phyloP scores from a whole-genome alignment of 2,113 vertebrate genomes.

The Archocentrus centrarchus region DNA sequence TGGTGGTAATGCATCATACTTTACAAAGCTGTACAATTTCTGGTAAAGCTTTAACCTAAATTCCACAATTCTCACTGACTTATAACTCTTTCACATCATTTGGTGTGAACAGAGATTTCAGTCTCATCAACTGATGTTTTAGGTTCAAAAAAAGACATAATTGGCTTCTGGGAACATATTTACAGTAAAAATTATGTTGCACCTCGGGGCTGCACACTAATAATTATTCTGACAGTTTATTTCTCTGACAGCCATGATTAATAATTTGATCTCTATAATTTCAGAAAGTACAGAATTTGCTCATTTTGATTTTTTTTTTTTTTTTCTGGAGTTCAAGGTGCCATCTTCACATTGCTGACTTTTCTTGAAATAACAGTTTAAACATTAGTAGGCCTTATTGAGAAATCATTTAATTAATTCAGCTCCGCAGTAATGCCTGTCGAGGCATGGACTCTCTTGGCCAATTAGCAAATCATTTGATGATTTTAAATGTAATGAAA shows the following conservation, averaged over 20 bases:
- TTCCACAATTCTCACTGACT: neutral
- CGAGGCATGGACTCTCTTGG: neutral
- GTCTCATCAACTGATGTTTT: neutral
- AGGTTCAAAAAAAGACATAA: neutral
- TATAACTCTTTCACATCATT: neutral
- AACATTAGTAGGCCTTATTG: neutral
- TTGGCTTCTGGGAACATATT: neutral
- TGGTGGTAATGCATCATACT: neutral
- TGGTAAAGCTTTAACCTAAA: neutral
- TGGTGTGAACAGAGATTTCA: neutral
- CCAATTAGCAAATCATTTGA: conserved; percentile 25
- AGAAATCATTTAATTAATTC: neutral
- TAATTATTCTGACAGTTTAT: neutral
- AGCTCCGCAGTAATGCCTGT: neutral
- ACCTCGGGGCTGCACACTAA: neutral
- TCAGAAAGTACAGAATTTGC: neutral
- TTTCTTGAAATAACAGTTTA: neutral
- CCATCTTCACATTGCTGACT: neutral
- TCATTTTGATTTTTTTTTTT: neutral
- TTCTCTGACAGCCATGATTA: neutral
- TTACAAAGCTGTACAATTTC: neutral
- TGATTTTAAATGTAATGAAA: conserved; percentile 27
- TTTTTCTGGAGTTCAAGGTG: neutral
- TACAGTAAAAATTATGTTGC: neutral
- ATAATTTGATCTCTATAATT: neutral